Evolutionary conservation across 2,888 invertebrate species (phyloP).

Genomic region (Drosophila anomelani): DNA sequence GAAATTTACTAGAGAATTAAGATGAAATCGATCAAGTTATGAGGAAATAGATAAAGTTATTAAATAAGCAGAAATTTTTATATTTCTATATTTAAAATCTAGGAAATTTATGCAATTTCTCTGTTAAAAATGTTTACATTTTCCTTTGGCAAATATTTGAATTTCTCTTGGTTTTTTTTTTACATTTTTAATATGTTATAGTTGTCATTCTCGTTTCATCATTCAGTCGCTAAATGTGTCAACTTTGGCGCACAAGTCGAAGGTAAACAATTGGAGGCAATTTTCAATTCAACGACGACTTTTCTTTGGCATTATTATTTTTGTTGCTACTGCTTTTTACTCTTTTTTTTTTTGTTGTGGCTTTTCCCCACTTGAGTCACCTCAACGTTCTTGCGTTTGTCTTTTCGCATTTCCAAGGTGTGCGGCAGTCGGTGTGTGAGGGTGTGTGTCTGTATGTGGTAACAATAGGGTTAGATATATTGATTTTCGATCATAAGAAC

Average conservation of each 20-base stretch:
- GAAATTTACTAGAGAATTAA: no score
- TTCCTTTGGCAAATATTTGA: conserved; percentile 34
- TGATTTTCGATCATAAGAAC: conserved; percentile 77
- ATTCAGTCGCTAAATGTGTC: conserved; percentile 35
- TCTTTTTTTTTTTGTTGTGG: conserved; percentile 1
- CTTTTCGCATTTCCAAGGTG: conserved; percentile 34
- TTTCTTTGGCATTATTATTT: conserved; percentile 25
- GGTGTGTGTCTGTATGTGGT: conserved; percentile 2
- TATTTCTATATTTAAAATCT: no score
- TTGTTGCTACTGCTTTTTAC: neutral
- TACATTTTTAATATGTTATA: conserved; percentile 36
- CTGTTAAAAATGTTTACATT: conserved; percentile 13
- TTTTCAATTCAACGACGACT: conserved; percentile 20
- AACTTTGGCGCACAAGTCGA: conserved; percentile 36
- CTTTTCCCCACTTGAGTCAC: conserved; percentile 34
- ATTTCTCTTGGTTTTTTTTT: conserved; percentile 8
- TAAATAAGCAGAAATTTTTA: no score
- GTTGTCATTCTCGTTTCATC: conserved; percentile 18
- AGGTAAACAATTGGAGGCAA: conserved; percentile 29
- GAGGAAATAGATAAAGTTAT: neutral
- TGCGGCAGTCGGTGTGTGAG: neutral
- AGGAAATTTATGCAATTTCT: no score
- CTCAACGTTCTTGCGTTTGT: conserved; percentile 41
- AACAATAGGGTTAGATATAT: conserved; percentile 59
- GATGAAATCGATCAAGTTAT: neutral